phyloP scores from a whole-genome alignment of 1,140 invertebrate genomes.

The Antheraea pernyi region DNA sequence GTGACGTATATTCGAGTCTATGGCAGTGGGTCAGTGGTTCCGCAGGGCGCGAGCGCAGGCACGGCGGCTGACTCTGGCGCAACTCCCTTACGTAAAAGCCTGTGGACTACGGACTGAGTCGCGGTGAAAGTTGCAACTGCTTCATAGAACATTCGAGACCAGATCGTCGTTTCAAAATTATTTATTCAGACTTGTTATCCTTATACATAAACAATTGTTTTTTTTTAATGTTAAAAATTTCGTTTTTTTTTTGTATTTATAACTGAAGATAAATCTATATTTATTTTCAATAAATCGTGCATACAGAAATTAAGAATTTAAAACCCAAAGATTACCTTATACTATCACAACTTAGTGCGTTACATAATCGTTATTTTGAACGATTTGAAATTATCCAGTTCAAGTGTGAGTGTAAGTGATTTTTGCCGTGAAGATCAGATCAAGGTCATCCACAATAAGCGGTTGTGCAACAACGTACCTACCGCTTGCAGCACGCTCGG shows the following conservation, averaged over 20 bases:
- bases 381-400: constrained; percentile 11
- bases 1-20: constrained; percentile 34
- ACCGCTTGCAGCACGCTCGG: constrained; percentile 22
- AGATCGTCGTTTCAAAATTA: constrained; percentile 23
- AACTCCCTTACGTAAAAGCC: constrained; percentile 71
- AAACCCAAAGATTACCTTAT: background rate
- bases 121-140: constrained; percentile 62
- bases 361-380: background rate
- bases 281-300: no score
- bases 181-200: constrained; percentile 5
- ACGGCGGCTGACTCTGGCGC: constrained; percentile 46
- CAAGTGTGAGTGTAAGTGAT: constrained; percentile 42
- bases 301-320: no score
- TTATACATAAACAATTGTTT: constrained; percentile 6
- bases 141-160: constrained; percentile 46
- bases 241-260: background rate
- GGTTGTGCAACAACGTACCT: constrained; percentile 38
- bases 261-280: no score
- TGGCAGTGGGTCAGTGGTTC: constrained; percentile 73
- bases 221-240: background rate
- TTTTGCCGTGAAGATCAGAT: constrained; percentile 49
- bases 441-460: constrained; percentile 47
- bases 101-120: constrained; percentile 38
- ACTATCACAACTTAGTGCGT: background rate
- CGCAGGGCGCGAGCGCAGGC: constrained; percentile 56